Conservation (phyloP, 1,140 invertebrate genomes). For the Diorhabda sublineata region DNA sequence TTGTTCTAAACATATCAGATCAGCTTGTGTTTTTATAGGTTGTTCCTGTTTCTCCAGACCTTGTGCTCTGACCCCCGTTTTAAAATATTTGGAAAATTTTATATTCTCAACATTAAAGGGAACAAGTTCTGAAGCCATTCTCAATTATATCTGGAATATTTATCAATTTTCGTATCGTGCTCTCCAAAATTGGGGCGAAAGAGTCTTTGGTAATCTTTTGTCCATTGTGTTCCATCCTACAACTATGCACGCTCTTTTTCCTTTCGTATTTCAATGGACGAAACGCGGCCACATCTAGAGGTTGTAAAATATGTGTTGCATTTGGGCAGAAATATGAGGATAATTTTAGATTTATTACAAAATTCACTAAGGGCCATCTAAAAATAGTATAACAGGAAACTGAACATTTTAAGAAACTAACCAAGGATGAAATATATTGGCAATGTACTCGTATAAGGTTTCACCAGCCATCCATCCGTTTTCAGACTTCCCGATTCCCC, state of each 20-base stretch:
- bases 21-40: too few species aligned
- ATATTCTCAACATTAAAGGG: conserved; percentile 28
- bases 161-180: background rate
- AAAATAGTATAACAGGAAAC: conserved; percentile 42
- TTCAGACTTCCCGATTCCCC: conserved; percentile 43
- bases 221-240: background rate
- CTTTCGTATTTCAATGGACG: conserved; percentile 16
- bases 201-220: conserved; percentile 1
- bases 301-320: conserved; percentile 26
- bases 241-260: conserved; percentile 19
- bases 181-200: background rate
- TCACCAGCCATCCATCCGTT: conserved; percentile 45
- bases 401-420: conserved; percentile 35
- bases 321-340: conserved; percentile 35
- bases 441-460: conserved; percentile 46
- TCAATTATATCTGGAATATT: conserved; percentile 5
- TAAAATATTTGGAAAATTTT: conserved; percentile 6
- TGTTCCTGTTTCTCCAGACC: too few species aligned
- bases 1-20: too few species aligned
- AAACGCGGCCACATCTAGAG: conserved; percentile 24
- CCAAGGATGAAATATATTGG: conserved; percentile 41
- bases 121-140: conserved; percentile 32
- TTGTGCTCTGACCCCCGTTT: background rate
- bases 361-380: conserved; percentile 41
- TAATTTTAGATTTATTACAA: conserved; percentile 42